Evolutionary conservation across 2,113 vertebrate genomes (phyloP).

Genomic region (Pomatostomus ruficeps): DNA sequence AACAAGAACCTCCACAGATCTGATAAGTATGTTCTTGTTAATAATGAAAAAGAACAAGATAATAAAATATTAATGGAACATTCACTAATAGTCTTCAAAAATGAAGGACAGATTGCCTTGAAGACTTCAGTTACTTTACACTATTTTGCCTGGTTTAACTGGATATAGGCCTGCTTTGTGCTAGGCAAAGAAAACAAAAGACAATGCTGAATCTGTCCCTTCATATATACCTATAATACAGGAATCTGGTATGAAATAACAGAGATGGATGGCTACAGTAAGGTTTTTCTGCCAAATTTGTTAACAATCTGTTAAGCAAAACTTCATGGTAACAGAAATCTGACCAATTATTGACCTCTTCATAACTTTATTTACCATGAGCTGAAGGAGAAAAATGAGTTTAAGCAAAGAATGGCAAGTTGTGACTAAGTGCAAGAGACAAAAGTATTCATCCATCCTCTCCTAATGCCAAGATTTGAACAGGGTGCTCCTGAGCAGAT

Average conservation of each 20-base stretch:
- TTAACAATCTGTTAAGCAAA: slow-evolving; percentile 21
- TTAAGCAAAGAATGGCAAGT: slow-evolving; percentile 45
- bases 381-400: not conserved
- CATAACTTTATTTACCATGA: slow-evolving; percentile 30
- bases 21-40: slow-evolving; percentile 22
- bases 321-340: not conserved
- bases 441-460: slow-evolving; percentile 53
- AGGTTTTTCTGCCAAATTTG: slow-evolving; percentile 12
- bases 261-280: not conserved
- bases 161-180: not conserved
- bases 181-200: not conserved
- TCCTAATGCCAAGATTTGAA: slow-evolving; percentile 68
- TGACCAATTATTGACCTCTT: slow-evolving; percentile 26
- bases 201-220: not conserved
- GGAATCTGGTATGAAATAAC: not conserved
- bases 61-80: slow-evolving; percentile 29
- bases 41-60: not conserved
- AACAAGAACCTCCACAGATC: slow-evolving; percentile 21
- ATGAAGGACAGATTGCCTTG: not conserved
- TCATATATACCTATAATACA: not conserved
- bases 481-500: slow-evolving; percentile 74
- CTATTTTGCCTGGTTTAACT: not conserved
- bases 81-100: slow-evolving; percentile 24
- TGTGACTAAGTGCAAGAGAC: slow-evolving; percentile 42
- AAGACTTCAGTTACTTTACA: not conserved